phyloP scores from a whole-genome alignment of 2,797 vertebrate species.

The Brachyrhaphis roseni region DNA sequence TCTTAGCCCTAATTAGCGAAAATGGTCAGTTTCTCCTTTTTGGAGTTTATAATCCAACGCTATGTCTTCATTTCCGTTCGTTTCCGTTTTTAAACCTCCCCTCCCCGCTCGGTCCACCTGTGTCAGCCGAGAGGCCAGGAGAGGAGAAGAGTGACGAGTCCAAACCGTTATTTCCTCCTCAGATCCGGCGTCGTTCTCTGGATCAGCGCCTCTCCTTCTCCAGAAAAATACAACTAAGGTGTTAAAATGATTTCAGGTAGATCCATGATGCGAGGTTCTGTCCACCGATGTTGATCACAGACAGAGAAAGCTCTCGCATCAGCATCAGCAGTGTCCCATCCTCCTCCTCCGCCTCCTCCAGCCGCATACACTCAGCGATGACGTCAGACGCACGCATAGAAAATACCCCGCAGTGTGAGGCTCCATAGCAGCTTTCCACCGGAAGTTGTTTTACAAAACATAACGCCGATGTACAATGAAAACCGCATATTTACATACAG shows the following conservation, averaged over 20 bases:
- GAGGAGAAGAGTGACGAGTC: conserved; percentile 46
- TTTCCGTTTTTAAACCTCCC: conserved; percentile 22
- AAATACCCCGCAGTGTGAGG: conserved; percentile 70
- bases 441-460: not conserved
- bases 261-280: conserved; percentile 28
- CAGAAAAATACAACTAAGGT: rapidly evolving
- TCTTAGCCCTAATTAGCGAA: not conserved
- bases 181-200: conserved; percentile 12
- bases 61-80: conserved; percentile 33
- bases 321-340: conserved; percentile 75
- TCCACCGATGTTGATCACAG: conserved; percentile 61
- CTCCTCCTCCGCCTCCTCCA: conserved; percentile 68
- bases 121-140: conserved; percentile 66
- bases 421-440: not conserved
- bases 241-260: not conserved
- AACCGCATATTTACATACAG: too few species aligned
- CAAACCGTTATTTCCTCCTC: conserved; percentile 30
- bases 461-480: too few species aligned
- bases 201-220: not conserved
- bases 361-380: conserved; percentile 74
- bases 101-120: conserved; percentile 74
- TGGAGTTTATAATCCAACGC: not conserved
- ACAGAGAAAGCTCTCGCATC: conserved; percentile 75
- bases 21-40: not conserved
- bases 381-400: conserved; percentile 80